Base-by-base conservation (phyloP, 2,113 vertebrate species). In the Grammomys dolichurus region DNA sequence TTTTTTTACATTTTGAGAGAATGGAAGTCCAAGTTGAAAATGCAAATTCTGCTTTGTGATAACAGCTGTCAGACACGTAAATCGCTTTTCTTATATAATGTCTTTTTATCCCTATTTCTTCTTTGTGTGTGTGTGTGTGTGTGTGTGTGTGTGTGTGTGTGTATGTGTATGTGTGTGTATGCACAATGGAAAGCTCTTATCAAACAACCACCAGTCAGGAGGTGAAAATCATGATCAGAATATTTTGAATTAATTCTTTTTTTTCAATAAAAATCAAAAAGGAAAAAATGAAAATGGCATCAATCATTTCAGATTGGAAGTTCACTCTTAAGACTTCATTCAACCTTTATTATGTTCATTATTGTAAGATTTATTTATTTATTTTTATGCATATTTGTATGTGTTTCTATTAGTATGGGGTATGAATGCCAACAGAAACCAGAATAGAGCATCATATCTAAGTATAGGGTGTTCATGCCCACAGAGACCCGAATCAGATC, bases 1-100 rank as follows among this genome's bases (percentile, higher is more conserved):
- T 92, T 90, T 82, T 87, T 58, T 87, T 24, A 80, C 5, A 67
- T 22, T 92, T 89, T 36, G 87, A 33, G 78, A 94, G 14, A 3
- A 40, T 87, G 7, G 22, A 89, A 51, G 28, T 69, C 40, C 43
- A 93, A 81, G 54, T 73, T 94, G 7, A 81, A 93, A 78, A 67
- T 73, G 2, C 33, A 43, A 93, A 46, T 13, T 31, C n/a, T 89
- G 14, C 54, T 95, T 78, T 60, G 16, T 90, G 33, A 51, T 80
- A 20, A 94, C 51, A 78, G 63, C 7, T 63, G 1, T 94, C 17
- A 81, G 28, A 48, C 14, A 80, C 90, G 12, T 33, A 80, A 11
- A 80, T 73, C 17, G 2, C 11, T 58, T 6, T 40, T 7, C 87
- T 95, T 14, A 36, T 24, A 8, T 36, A 80, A 12, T 76, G 31